phyloP scores from a whole-genome alignment of 2,888 invertebrate species.

The Limnephilus auricula region DNA sequence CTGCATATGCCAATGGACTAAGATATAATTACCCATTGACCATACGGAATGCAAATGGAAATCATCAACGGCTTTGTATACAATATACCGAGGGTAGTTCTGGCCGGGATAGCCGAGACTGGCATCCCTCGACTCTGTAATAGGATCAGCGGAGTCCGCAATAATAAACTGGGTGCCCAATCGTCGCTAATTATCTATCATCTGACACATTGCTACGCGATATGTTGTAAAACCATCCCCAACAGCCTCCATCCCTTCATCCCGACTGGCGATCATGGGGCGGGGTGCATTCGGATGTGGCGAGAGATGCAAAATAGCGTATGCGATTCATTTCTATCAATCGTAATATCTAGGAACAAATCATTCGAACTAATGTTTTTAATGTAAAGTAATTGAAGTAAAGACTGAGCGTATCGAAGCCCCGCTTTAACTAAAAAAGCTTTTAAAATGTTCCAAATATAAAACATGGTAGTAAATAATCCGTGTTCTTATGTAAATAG shows the following conservation, averaged over 20 bases:
- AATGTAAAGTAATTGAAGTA: no score
- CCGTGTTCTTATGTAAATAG: no score
- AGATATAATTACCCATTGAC: slow-evolving; percentile 52
- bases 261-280: background rate
- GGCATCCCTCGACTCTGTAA: slow-evolving; percentile 57
- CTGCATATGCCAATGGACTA: slow-evolving; percentile 33
- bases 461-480: no score
- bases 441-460: no score
- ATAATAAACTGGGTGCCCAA: slow-evolving; percentile 61
- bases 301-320: background rate
- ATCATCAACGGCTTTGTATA: slow-evolving; percentile 63
- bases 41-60: slow-evolving; percentile 60
- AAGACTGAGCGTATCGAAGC: no score
- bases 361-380: no score
- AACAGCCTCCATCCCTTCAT: background rate
- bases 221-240: slow-evolving; percentile 33
- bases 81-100: slow-evolving; percentile 33
- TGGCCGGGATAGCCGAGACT: background rate
- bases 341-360: no score
- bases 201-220: slow-evolving; percentile 65
- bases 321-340: background rate
- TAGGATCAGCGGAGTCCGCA: slow-evolving; percentile 61
- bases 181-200: slow-evolving; percentile 66
- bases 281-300: slow-evolving; percentile 3
- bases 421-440: no score